Evolutionary conservation across 2,113 vertebrate species (phyloP).

Genomic region (Porphyrio hochstetteri): DNA sequence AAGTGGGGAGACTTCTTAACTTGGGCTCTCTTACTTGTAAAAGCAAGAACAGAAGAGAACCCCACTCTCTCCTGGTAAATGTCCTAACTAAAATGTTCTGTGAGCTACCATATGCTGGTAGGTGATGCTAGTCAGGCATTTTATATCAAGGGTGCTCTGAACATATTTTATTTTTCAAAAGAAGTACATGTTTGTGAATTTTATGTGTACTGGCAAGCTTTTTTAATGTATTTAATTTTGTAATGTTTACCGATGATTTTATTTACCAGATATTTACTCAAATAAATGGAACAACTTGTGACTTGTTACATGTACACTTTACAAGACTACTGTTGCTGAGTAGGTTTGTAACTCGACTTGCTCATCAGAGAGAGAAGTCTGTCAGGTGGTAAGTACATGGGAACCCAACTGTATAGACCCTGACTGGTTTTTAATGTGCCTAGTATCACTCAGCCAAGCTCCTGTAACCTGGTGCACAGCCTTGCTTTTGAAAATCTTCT

Average conservation of each 20-base stretch:
- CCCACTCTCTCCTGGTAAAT: slow-evolving; percentile 46
- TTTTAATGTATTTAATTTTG: slow-evolving; percentile 85
- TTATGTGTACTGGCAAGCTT: slow-evolving; percentile 83
- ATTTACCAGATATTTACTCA: slow-evolving; percentile 84
- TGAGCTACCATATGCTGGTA: slow-evolving; percentile 64
- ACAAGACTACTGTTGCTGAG: background rate
- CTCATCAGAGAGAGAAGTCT: background rate
- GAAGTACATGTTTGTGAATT: slow-evolving; percentile 81
- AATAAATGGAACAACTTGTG: slow-evolving; percentile 84
- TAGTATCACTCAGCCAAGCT: background rate
- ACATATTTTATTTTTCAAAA: slow-evolving; percentile 83
- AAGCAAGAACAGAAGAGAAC: slow-evolving; percentile 5
- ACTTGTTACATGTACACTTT: slow-evolving; percentile 55
- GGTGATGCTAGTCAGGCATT: slow-evolving; percentile 71
- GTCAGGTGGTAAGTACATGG: background rate
- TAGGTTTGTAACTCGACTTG: background rate
- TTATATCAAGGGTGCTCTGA: slow-evolving; percentile 85
- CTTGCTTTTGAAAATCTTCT: background rate
- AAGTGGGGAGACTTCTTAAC: background rate
- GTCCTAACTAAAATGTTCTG: slow-evolving; percentile 42
- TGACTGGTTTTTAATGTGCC: background rate
- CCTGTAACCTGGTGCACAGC: background rate
- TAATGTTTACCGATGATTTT: slow-evolving; percentile 83
- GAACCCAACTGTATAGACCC: background rate
- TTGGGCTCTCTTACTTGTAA: background rate